Percentiles rank a stretch among this genome's conserved stretches.
Conservation (phyloP, 2,888 invertebrate genomes). For the Alloscopus bannaensis region DNA sequence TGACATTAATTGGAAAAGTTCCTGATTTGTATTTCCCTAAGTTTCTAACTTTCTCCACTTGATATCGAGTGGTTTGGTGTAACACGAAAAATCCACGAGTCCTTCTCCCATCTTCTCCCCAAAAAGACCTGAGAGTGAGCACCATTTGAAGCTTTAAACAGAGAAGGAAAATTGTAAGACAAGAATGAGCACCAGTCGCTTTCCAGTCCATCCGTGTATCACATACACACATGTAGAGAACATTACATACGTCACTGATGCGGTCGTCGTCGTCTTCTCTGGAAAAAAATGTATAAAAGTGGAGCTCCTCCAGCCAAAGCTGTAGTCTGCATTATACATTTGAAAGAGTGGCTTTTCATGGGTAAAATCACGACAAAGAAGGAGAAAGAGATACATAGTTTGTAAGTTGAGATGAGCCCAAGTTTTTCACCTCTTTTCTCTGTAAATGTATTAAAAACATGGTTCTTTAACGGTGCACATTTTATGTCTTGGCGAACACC, state of each 20-base stretch:
- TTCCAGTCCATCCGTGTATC: constrained; percentile 22
- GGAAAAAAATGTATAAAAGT: constrained; percentile 1
- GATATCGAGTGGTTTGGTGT: constrained; percentile 57
- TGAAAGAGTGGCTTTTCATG: too few species aligned
- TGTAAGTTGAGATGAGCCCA: neutral
- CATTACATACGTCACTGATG: constrained; percentile 48
- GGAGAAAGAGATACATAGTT: neutral
- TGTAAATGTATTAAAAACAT: neutral
- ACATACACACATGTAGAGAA: constrained; percentile 28
- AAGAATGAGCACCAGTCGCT: constrained; percentile 12
- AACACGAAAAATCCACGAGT: constrained; percentile 3
- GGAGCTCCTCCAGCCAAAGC: neutral
- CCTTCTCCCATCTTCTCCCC: neutral
- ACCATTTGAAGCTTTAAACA: constrained; percentile 21
- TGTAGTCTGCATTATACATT: too few species aligned
- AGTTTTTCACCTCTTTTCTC: neutral
- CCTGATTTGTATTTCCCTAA: constrained; percentile 67
- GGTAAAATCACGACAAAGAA: too few species aligned
- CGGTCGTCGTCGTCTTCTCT: constrained; percentile 32
- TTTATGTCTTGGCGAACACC: constrained; percentile 32
- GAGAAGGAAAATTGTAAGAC: constrained; percentile 24
- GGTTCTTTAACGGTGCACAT: neutral
- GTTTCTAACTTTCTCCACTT: constrained; percentile 57
- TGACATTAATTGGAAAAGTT: constrained; percentile 73
- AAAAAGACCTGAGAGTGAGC: neutral